Base-by-base conservation (phyloP, 1,140 invertebrate species). In the Tribolium castaneum region DNA sequence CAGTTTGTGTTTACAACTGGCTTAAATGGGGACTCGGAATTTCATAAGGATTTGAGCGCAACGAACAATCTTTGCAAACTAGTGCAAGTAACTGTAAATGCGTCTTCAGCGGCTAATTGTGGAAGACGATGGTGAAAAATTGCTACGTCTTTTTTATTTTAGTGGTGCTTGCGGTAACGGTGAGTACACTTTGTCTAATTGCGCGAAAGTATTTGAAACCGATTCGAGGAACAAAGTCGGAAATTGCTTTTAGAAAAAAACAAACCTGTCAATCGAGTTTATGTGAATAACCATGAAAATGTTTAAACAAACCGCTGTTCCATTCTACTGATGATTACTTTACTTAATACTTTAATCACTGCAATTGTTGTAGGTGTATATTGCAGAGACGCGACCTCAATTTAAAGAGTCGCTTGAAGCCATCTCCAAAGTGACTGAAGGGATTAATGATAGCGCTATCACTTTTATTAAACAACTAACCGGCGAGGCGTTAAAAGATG, bases 61-160 rank as follows among this genome's bases (percentile, higher is more conserved):
- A 12, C 25, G 13, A 66, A 30, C n/a, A 66, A 30, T 66, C 59
- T 66, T 66, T 66, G 25, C 59, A 35, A 66, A 66, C 59, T 66
- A 66, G 59, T 66, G 59, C 59, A 35, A 13, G 30, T 66, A 66
- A 66, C 59, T 66, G 59, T 66, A 34, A 66, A 66, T 66, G 10
- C 30, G 59, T 66, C 19, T 66, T 66, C 59, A 35, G 59, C 59
- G n/a, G 7, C 59, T 66, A 13, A 66, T 35, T 66, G 25, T 66
- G 30, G 25, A 66, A 66, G 59, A 66, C 59, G 59, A 66, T 66
- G 59, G 25, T 66, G 59, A 66, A 66, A 66, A 13, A 34, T 35
- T 66, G 25, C 30, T 66, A 10, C 25, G 6, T 9, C n/a, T 9
- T 66, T 12, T 66, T 66, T 35, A 66, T 13, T 34, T 13, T 13